Evolutionary conservation across 2,113 vertebrate genomes (phyloP), one percentile per base, ranked within the genome.

Genomic region (Promerops cafer): DNA sequence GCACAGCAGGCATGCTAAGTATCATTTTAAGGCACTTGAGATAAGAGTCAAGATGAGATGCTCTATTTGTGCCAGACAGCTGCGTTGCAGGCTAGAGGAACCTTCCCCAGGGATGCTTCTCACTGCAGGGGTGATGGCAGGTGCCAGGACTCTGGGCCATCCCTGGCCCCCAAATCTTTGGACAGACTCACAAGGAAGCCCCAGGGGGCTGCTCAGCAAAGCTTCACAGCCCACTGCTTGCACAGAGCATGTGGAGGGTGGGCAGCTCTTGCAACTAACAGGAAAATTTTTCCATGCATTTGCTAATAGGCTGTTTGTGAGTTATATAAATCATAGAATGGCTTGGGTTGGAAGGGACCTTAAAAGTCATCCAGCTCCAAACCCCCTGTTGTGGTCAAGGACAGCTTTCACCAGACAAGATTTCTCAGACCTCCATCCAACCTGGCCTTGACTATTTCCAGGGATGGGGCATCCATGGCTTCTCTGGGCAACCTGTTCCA

Each of bases 371-470:
- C 19, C 42, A 31, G 30, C 47, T 83, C 21, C 40, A 54, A 9
- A 2, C 1, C 8, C 2, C 1, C 26, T 33, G 6, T 35, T 7
- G 4, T 2, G 2, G 26, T 16, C n/a, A 76, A 54, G n/a, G 26
- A 42, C 35, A 61, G 10, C 26, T 90, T 76, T 61, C 21, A 11
- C 18, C 30, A 17, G 21, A 69, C 3, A 54, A 30, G 17, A 13
- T 37, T 77, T 17, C 39, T 76, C 40, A 69, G 54, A 54, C 8
- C 40, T 31, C n/a, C 27, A 54, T 47, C 14, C 30, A 69, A 31
- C 8, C 20, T 54, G 24, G 20, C 6, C 24, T 31, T 53, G 26
- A 68, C 9, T 28, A 53, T 53, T 76, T 76, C 61, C 30, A 61
- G 24, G 14, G 40, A 23, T 23, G 9, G 10, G 30, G 4, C 40